Evolutionary conservation across 1,140 invertebrate species (phyloP), one percentile per base, ranked within the genome.

Genomic region (Maconellicoccus hirsutus): DNA sequence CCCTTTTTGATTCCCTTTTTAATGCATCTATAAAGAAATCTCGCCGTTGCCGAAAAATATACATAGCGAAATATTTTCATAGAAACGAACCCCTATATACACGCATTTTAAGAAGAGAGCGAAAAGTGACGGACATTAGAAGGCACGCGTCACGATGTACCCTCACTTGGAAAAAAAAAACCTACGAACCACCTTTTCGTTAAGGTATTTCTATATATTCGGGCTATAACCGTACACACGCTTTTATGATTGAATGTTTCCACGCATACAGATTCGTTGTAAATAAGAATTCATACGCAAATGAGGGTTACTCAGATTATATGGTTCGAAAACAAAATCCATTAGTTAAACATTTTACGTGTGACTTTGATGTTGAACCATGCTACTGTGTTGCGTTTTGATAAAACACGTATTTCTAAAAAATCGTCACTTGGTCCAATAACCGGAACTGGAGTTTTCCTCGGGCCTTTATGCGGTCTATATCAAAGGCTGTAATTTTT

Each of bases 301-400:
- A 52, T 52, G 42, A 52, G 42, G 42, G 42, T 52, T 52, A 52
- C 42, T 52, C 42, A 52, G 42, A 52, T 52, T 52, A 52, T 52
- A 52, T 52, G 42, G 42, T 52, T 19, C 42, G 42, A 52, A 38
- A 52, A 52, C n/a, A 52, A 52, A 52, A 52, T 52, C 42, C 42
- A 52, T 52, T 52, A 52, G 42, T 52, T 52, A 52, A 52, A 52
- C 42, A 52, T 52, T 52, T 52, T 52, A 52, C 42, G 42, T 52
- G 42, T 52, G 42, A 52, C 42, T 52, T 52, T 52, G 6, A 52
- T 52, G 16, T 52, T 3, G 42, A 52, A 8, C 42, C 42, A 52
- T 33, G 29, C 29, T 33, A 33, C 12, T 33, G 29, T 12, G 29
- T 12, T 33, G n/a, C n/a, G n/a, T n/a, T n/a, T n/a, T n/a, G n/a